phyloP scores from a whole-genome alignment of 2,797 vertebrate genomes.

The Valencia hispanica region DNA sequence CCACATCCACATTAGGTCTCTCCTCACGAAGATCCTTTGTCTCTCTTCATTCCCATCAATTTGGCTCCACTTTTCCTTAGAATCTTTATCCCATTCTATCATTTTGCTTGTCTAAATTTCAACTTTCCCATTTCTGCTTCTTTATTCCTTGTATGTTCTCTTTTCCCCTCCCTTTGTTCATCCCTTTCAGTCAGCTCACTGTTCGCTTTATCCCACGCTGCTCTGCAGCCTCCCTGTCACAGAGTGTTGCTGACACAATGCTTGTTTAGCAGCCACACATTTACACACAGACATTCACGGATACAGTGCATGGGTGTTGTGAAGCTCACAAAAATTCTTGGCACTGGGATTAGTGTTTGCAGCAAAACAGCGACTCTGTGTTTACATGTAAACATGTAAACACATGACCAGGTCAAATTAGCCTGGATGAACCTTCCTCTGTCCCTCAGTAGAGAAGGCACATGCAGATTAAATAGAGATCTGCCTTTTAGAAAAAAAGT shows the following conservation, averaged over 20 bases:
- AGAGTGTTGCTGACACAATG: slow-evolving; percentile 70
- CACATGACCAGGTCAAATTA: slow-evolving; percentile 23
- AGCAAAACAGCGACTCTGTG: not conserved
- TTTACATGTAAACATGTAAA: slow-evolving; percentile 19
- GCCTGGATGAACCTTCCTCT: slow-evolving; percentile 15
- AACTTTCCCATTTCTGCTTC: not conserved
- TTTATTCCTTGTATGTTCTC: slow-evolving; percentile 1
- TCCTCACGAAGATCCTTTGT: slow-evolving; percentile 18
- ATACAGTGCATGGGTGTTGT: slow-evolving; percentile 11
- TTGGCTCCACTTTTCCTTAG: slow-evolving; percentile 9
- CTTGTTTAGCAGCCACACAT: slow-evolving; percentile 71
- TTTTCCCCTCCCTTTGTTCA: slow-evolving; percentile 11
- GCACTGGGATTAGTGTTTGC: slow-evolving; percentile 8
- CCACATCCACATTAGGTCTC: slow-evolving; percentile 13
- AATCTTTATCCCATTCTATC: not conserved
- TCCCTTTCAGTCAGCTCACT: slow-evolving; percentile 12
- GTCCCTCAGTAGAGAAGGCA: slow-evolving; percentile 9
- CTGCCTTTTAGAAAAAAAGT: not conserved
- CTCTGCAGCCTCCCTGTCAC: slow-evolving; percentile 53
- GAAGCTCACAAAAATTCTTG: slow-evolving; percentile 9
- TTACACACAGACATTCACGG: slow-evolving; percentile 11
- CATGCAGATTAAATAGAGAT: not conserved
- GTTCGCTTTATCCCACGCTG: slow-evolving; percentile 34
- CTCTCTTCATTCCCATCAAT: slow-evolving; percentile 35
- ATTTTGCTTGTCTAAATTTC: not conserved